Evolutionary conservation across 2,797 vertebrate species (phyloP).

Genomic region (Clarias platycephalus): DNA sequence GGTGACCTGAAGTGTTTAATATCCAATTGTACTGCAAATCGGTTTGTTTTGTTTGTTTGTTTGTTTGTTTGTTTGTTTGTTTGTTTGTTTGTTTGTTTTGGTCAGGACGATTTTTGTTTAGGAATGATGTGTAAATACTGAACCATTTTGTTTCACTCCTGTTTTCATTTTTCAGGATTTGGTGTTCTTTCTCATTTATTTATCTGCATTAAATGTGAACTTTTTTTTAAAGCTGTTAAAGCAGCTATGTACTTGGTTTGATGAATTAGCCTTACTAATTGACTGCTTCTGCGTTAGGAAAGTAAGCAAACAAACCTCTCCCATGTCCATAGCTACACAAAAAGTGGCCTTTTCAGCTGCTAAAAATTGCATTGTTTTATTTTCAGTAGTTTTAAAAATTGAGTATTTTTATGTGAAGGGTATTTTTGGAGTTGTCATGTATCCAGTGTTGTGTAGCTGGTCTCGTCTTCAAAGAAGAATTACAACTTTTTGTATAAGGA

Average conservation of each 20-base stretch:
- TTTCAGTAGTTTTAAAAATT: slow-evolving; percentile 39
- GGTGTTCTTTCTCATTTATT: background rate
- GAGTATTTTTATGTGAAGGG: slow-evolving; percentile 54
- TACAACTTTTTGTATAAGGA: slow-evolving; percentile 47
- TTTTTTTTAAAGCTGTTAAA: slow-evolving; percentile 19
- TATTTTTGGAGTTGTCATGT: slow-evolving; percentile 42
- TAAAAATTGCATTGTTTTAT: slow-evolving; percentile 29
- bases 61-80: background rate
- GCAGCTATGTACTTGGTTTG: slow-evolving; percentile 12
- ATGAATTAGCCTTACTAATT: slow-evolving; percentile 34
- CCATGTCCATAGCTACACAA: slow-evolving; percentile 27
- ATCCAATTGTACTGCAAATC: slow-evolving; percentile 13
- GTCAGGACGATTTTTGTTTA: background rate
- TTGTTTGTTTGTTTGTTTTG: background rate
- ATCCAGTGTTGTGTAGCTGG: slow-evolving; percentile 37
- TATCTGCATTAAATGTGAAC: slow-evolving; percentile 9
- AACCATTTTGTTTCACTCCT: background rate
- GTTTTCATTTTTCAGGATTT: background rate
- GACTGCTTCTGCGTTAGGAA: slow-evolving; percentile 33
- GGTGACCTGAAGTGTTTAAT: slow-evolving; percentile 20
- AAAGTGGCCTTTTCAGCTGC: slow-evolving; percentile 51
- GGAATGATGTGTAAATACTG: slow-evolving; percentile 9
- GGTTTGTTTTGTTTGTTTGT: background rate
- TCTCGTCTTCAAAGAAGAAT: slow-evolving; percentile 31
- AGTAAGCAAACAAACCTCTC: background rate